Conservation (phyloP, 2,113 vertebrate genomes). For the Natator depressus region DNA sequence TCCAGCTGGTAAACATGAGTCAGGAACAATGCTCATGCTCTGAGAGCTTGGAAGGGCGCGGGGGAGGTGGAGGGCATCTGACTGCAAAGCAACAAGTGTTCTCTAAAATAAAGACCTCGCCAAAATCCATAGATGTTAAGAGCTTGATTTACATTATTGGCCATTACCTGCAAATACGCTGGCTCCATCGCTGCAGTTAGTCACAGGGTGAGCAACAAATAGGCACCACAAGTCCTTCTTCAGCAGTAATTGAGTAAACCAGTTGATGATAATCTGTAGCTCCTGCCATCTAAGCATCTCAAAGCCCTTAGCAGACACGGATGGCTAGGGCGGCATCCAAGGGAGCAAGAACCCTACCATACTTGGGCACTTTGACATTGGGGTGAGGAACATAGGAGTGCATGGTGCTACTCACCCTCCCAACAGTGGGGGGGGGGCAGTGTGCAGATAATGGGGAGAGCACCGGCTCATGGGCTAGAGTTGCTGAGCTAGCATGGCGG, state of each 20-base stretch:
- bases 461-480: not conserved
- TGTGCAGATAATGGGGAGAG: not conserved
- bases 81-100: not conserved
- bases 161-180: not conserved
- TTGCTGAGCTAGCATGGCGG: not conserved
- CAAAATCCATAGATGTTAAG: not conserved
- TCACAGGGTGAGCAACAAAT: not conserved
- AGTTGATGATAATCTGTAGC: accelerated
- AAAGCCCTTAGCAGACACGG: not conserved
- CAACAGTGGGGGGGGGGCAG: not conserved
- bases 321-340: not conserved
- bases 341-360: not conserved
- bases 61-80: not conserved
- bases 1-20: constrained; percentile 56
- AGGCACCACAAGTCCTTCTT: not conserved
- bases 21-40: constrained; percentile 15
- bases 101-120: not conserved
- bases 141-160: not conserved
- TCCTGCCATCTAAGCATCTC: not conserved
- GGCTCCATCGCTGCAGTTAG: not conserved
- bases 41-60: not conserved
- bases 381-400: not conserved
- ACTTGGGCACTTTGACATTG: not conserved
- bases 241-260: not conserved
- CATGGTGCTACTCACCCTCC: not conserved